Evolutionary conservation across 1,140 invertebrate species (phyloP), one percentile per base, ranked within the genome.

Genomic region (Caenorhabditis briggsae): DNA sequence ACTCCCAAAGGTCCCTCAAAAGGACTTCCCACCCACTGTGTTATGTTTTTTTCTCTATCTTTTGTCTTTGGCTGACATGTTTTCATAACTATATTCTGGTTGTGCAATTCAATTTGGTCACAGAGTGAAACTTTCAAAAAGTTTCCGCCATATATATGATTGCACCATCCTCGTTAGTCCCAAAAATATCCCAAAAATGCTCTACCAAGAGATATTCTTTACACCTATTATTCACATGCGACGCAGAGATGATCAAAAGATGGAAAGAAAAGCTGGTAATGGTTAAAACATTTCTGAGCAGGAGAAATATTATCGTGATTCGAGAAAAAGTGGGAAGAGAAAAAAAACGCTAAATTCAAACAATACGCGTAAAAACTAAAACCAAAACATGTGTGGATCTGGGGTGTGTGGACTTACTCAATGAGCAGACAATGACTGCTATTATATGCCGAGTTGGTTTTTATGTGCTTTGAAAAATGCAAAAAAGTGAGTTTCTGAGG

Each of bases 181-280:
- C 70, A 2, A 33, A 33, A 33, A 33, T 78, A 43, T 78, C 25
- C 33, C 6, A 16, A 78, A 78, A 78, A 78, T 78, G 70, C 46
- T 78, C 18, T 78, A 78, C 70, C 70, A 78, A 78, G 70, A 78
- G 70, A 78, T 78, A 11, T 78, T 78, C 46, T 78, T 78, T n/a
- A 78, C 70, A 53, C 70, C 70, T 78, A 78, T 78, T 53, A 78
- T 78, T 50, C 46, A 78, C 33, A 78, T 78, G 70, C 70, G 70
- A 50, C 70, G 70, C 70, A 78, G 70, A 78, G 70, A 78, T 46
- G 70, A 78, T 78, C 43, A 48, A 46, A 53, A 48, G 33, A 9
- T 5, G 20, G 12, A 14, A 9, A 50, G 23, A 53, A 78, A 78
- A 78, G 48, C 70, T 78, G 70, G 70, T 78, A 78, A 46, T 78